Percentiles rank a stretch among this genome's conserved stretches.
Conservation (phyloP, 2,888 invertebrate genomes). For the Xestia sexstrigata region DNA sequence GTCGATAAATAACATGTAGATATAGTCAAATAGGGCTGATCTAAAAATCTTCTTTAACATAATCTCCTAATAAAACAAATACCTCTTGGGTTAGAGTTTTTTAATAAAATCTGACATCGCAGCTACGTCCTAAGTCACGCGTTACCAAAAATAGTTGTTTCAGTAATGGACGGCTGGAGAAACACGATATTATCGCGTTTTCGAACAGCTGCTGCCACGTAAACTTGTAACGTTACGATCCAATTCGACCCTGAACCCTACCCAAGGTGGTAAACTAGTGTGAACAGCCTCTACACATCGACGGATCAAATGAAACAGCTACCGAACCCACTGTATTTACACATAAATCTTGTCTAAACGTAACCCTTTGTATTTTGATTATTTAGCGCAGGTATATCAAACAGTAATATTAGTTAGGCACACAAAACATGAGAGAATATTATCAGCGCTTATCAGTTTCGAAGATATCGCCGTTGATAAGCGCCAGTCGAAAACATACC, state of each 20-base stretch:
- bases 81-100: background rate
- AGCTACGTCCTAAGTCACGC: background rate
- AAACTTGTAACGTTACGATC: constrained; percentile 34
- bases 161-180: constrained; percentile 2
- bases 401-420: constrained; percentile 46
- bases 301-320: background rate
- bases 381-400: constrained; percentile 52
- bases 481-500: constrained; percentile 80
- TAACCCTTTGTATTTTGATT: constrained; percentile 41
- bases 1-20: too few relatives aligned
- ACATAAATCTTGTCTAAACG: constrained; percentile 7
- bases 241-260: constrained; percentile 27
- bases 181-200: constrained; percentile 18
- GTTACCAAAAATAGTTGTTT: constrained; percentile 9
- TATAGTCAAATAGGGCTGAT: too few relatives aligned
- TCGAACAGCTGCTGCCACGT: constrained; percentile 23
- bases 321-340: constrained; percentile 1
- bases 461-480: constrained; percentile 79
- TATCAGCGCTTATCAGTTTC: constrained; percentile 83
- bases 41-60: too few relatives aligned
- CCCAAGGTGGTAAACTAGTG: background rate
- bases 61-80: background rate
- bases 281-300: background rate
- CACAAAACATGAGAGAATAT: constrained; percentile 69
- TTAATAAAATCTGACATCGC: background rate